Base-by-base conservation (phyloP, 2,888 invertebrate species). In the Lysandra coridon region DNA sequence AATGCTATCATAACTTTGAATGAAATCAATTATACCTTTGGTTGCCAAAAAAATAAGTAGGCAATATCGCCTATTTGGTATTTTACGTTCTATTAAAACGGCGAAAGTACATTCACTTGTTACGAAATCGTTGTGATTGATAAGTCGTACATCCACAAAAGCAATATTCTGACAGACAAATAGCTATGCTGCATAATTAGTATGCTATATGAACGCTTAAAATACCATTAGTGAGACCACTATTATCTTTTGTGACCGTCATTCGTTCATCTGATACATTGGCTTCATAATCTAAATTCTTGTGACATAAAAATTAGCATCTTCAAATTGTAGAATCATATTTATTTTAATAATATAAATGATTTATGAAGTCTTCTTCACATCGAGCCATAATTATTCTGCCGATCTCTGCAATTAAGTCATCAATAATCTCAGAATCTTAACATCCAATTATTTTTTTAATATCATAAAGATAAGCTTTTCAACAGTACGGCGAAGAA, bases 71-170 rank as follows among this genome's bases (percentile, higher is more conserved):
- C 69, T 69, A 69, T 69, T 69, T 69, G 14, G 33, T 69, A 37
- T 69, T 69, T 69, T 33, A 69, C 64, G 17, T 37, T 75, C 53
- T n/a, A 75, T 49, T 49, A 49, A 44, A 75, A 49, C 1, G 14
- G 74, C 84, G 83, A 82, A 80, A 82, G 79, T 81, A 84, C 84
- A 82, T 86, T 86, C 84, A 87, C 88, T 89, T 88, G 78, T 89
- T 87, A 86, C 85, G 85, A 86, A 86, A 86, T 82, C 81, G 79
- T 83, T 83, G 82, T 86, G 84, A 80, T 81, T 75, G 80, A 76
- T 76, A 78, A 49, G 30, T 75, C 49, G 40, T 40, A 64, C 64
- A 33, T 69, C 69, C 33, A 69, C 69, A 69, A 69, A 64, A 69
- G 69, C 33, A 10, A 69, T 69, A 69, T 69, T 69, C 69, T 12